A percentile compares a stretch with the other conserved stretches of the same genome.
Evolutionary conservation across 2,113 vertebrate genomes (phyloP).

Genomic region (Semnornis frantzii): DNA sequence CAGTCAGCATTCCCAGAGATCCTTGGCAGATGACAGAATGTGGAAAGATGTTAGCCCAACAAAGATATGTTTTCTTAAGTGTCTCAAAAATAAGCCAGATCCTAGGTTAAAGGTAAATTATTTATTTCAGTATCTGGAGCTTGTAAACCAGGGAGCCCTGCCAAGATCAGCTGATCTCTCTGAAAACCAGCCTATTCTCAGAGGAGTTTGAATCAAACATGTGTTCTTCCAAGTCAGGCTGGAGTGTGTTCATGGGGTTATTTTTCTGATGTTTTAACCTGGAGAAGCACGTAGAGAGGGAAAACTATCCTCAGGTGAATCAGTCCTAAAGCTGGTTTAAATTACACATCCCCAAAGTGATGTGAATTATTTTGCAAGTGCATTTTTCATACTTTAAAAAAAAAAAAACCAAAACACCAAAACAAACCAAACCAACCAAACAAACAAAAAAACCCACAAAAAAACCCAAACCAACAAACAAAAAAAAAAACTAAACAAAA

Average conservation of each 20-base stretch:
- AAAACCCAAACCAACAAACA: no score
- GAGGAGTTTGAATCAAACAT: neutral
- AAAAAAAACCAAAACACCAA: no score
- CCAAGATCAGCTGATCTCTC: neutral
- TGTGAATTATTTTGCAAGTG: neutral
- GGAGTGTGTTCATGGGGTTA: neutral
- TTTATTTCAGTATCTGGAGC: neutral
- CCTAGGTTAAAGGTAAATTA: neutral
- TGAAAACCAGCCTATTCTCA: neutral
- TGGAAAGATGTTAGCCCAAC: neutral
- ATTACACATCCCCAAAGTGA: neutral
- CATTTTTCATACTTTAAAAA: neutral
- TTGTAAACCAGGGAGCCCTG: neutral
- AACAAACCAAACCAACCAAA: no score
- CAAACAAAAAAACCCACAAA: neutral
- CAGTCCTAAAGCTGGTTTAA: neutral
- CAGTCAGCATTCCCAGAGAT: neutral
- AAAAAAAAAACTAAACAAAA: no score
- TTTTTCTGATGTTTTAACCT: neutral
- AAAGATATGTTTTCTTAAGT: neutral
- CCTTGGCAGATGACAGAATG: neutral
- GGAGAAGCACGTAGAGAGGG: neutral
- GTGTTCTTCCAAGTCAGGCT: neutral
- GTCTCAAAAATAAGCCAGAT: neutral
- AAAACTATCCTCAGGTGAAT: neutral